Evolutionary conservation across 1,140 invertebrate genomes (phyloP), one percentile per base, ranked within the genome.

Genomic region (Palaemon carinicauda): DNA sequence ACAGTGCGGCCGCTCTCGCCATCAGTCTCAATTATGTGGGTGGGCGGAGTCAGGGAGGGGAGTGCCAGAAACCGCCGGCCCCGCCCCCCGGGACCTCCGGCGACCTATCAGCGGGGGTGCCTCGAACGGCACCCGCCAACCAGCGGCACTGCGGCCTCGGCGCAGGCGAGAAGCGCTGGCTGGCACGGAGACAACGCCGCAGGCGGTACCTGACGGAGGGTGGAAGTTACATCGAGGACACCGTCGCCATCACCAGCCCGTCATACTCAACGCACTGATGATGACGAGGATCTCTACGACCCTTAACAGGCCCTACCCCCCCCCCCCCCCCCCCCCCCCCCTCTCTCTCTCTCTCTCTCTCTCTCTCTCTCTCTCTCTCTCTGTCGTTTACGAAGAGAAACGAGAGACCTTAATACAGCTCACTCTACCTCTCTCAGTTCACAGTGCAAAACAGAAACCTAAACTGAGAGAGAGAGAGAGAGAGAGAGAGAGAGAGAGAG

Each of bases 11-110:
- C 33, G 33, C n/a, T n/a, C 41, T 41, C 82, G 29, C 82, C 82
- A 85, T 85, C 82, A 85, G 29, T 85, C 82, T 85, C 82, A 78
- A 85, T 85, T 85, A 85, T 79, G 82, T 79, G 31, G 75, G 74
- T 65, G 82, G 82, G 82, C 75, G 82, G 74, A 33, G 82, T 51
- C 54, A 5, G 14, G 29, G 73, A 33, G 53, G 41, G 53, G 31
- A 69, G 80, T 82, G 80, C 60, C 80, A 71, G 33, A 56, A n/a
- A 33, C 51, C 54, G 54, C 75, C n/a, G 54, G 82, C 82, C 33
- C 54, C 75, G 82, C 82, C 75, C 33, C 27, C 14, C n/a, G n/a
- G n/a, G n/a, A 3, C 31, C 73, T 27, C 73, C 27, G 31, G 14
- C 27, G 33, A 33, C 73, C 73, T 31, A 75, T 75, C 73, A 41